Evolutionary conservation across 2,113 vertebrate genomes (phyloP).

Genomic region (Rhinoderma darwinii): DNA sequence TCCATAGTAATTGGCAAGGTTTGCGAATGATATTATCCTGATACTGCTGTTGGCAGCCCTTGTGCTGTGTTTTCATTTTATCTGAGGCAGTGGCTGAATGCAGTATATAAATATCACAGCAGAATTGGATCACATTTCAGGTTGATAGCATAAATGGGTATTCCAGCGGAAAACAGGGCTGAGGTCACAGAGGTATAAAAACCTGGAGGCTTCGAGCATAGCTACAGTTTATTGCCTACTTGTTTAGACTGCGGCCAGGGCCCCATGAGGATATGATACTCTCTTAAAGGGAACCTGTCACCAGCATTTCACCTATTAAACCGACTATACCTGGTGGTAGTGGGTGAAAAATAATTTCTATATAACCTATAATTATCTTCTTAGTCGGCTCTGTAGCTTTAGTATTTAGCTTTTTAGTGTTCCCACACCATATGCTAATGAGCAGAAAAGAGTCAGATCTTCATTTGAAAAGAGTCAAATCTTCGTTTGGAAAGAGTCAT

Average conservation of each 20-base stretch:
- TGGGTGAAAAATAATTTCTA: too few relatives aligned
- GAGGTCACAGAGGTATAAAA: neutral
- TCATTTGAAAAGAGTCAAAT: too few relatives aligned
- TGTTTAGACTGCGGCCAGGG: neutral
- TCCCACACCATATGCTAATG: too few relatives aligned
- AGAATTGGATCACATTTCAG: slow-evolving; percentile 35
- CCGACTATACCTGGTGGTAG: too few relatives aligned
- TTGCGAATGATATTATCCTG: slow-evolving; percentile 31
- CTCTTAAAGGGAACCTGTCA: too few relatives aligned
- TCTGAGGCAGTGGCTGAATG: neutral
- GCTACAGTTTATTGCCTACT: neutral
- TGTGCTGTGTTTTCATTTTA: slow-evolving; percentile 28
- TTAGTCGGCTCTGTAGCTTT: too few relatives aligned
- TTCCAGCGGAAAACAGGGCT: slow-evolving; percentile 11
- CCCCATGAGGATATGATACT: neutral
- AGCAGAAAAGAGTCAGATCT: too few relatives aligned
- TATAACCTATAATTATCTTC: too few relatives aligned
- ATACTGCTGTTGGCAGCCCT: slow-evolving; percentile 23
- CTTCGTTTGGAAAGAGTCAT: too few relatives aligned
- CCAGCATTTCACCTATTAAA: too few relatives aligned
- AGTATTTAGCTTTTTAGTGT: too few relatives aligned
- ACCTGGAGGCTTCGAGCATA: neutral
- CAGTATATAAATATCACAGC: slow-evolving; percentile 29
- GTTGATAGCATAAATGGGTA: slow-evolving; percentile 7
- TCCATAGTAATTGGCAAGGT: slow-evolving; percentile 24